Base-by-base conservation (phyloP, 2,888 invertebrate species). In the Calameuta pallipes region DNA sequence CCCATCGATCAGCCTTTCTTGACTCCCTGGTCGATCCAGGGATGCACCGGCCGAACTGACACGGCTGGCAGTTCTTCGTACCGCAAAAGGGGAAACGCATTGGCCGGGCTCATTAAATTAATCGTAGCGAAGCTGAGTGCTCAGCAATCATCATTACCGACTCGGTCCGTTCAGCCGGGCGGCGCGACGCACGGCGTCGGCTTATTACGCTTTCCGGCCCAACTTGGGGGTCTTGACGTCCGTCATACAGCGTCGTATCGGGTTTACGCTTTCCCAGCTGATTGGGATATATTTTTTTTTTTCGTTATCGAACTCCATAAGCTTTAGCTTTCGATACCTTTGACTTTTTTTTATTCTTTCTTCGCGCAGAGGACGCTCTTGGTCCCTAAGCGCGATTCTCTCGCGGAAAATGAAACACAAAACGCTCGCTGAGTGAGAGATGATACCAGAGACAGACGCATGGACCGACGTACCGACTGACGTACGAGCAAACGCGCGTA, bases 61-160 rank as follows among this genome's bases (percentile, higher is more conserved):
- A 4, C 0, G 41, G 41, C 0, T 15, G 41, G 15, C 56, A 13
- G 23, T 4, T 30, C 23, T 13, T 34, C 36, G 74, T 74, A 73
- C 78, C 76, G 77, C 75, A 78, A 74, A 76, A 74, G 70, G 69
- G 34, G 33, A 36, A 69, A 68, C 69, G 33, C n/a, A 73, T 71
- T 36, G 74, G 69, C 23, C 30, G 78, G 37, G 77, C 79, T 56
- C 79, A 76, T 82, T 85, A 82, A 87, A 86, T 86, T 87, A 85
- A 86, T 86, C 82, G 83, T 81, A 77, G 83, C 82, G 80, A 81
- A 81, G 79, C 83, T 83, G 86, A 85, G 86, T 85, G 84, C 82
- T 82, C 81, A 82, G 85, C 86, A 85, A 86, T 87, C 85, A 86
- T 86, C 87, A 83, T 86, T 87, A 87, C 36, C 74, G 71, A 71